A percentile compares a stretch with the other conserved stretches of the same genome.
Conservation (phyloP, 2,888 invertebrate species). For the Bruchidius siliquastri region DNA sequence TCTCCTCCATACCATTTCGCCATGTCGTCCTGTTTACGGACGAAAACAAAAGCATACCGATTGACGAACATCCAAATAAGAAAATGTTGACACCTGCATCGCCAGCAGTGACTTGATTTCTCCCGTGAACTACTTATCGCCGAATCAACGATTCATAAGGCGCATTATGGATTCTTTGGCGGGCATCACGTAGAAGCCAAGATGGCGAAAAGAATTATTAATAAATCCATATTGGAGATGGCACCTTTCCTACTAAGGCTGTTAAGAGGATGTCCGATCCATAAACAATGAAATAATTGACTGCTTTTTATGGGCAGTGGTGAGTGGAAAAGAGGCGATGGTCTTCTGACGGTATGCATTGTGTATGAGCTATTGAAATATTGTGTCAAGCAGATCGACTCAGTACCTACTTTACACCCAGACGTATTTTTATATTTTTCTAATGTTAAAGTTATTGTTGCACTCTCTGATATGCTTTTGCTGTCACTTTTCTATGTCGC, state of each 20-base stretch:
- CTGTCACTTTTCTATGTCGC: too few relatives aligned
- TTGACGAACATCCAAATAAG: background rate
- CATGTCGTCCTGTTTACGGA: background rate
- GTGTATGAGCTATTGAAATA: background rate
- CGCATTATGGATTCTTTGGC: background rate
- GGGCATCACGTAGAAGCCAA: background rate
- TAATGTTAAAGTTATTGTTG: too few relatives aligned
- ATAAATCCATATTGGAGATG: background rate
- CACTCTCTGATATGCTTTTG: too few relatives aligned
- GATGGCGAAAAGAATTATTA: background rate
- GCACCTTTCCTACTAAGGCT: background rate
- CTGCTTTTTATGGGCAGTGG: background rate
- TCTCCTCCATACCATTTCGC: background rate
- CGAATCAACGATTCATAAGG: background rate
- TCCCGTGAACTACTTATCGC: background rate
- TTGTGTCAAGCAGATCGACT: too few relatives aligned
- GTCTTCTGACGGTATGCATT: background rate
- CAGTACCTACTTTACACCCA: too few relatives aligned
- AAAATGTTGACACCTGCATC: background rate
- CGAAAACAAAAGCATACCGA: background rate
- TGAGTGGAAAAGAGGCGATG: background rate
- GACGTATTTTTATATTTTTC: too few relatives aligned
- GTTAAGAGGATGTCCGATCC: background rate
- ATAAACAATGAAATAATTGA: background rate
- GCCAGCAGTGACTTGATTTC: background rate